These are phyloP conservation scores for Poliocrania exsul DNA, from an alignment of 2,797 vertebrate species.

Conservation along the genomic window DNA sequence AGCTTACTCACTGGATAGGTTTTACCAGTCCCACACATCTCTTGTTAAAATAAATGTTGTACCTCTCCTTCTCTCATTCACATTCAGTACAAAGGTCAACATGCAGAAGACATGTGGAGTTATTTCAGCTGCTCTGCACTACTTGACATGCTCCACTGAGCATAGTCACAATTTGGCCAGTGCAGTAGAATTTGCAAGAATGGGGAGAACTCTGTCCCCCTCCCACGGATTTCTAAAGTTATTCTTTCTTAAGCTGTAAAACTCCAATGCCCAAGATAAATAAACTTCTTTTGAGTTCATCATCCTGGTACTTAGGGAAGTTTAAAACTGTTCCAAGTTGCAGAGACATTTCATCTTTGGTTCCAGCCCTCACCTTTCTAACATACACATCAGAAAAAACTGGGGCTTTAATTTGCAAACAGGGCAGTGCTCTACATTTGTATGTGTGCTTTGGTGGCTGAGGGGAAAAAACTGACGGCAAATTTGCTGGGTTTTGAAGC, in stretches of 20 bases:
- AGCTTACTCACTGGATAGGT: background rate
- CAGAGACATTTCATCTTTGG: background rate
- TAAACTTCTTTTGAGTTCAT: conserved; percentile 38
- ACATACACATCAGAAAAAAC: background rate
- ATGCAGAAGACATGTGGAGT: background rate
- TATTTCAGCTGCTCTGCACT: conserved; percentile 68
- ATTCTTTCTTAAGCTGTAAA: conserved; percentile 50
- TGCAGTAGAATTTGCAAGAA: conserved; percentile 17
- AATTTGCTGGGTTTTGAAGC: background rate
- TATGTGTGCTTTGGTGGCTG: background rate
- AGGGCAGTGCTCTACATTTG: conserved; percentile 10
- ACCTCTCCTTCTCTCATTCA: background rate
- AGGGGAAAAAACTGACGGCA: background rate
- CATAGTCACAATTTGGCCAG: conserved; percentile 34
- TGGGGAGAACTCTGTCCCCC: background rate
- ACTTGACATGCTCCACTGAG: conserved; percentile 48
- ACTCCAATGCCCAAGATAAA: conserved; percentile 39
- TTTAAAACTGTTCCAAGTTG: background rate
- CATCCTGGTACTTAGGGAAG: background rate
- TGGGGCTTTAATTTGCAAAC: conserved; percentile 53
- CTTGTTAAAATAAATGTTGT: conserved; percentile 27
- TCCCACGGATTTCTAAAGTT: background rate
- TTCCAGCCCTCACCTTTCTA: background rate
- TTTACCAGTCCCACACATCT: conserved; percentile 13
- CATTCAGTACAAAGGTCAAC: background rate